phyloP scores from a whole-genome alignment of 2,113 vertebrate species.

The Craseonycteris thonglongyai region DNA sequence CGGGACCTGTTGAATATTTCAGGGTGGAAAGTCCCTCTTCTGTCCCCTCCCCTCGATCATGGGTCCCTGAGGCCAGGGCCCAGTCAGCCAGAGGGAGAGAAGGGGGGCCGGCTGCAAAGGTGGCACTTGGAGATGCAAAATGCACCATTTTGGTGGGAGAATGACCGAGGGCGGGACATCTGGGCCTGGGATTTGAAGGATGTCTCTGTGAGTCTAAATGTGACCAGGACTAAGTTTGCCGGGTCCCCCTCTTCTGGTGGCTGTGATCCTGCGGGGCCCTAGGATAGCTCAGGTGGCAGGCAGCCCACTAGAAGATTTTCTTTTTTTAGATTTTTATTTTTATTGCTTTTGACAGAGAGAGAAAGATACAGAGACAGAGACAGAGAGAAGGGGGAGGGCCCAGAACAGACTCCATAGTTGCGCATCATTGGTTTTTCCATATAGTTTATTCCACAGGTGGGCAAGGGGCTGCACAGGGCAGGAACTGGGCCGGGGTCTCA shows the following conservation, averaged over 20 bases:
- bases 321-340: too few species aligned
- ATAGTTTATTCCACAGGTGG: too few species aligned
- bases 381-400: too few species aligned
- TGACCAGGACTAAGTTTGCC: background rate
- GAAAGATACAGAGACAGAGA: too few species aligned
- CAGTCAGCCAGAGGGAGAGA: background rate
- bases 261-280: background rate
- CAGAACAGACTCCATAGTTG: too few species aligned
- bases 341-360: too few species aligned
- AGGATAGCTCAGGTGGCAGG: background rate
- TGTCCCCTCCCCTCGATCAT: background rate
- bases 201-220: background rate
- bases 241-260: rapidly evolving
- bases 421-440: too few species aligned
- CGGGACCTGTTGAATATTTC: conserved; percentile 56
- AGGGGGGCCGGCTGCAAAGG: background rate
- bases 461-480: too few species aligned
- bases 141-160: background rate
- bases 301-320: background rate
- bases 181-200: background rate
- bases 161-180: background rate
- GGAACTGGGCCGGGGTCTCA: too few species aligned
- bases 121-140: background rate
- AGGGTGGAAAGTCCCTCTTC: conserved; percentile 48
- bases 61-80: background rate